Evolutionary conservation across 2,797 vertebrate species (phyloP), one percentile per base, ranked within the genome.

Genomic region (Gambusia yucatana): DNA sequence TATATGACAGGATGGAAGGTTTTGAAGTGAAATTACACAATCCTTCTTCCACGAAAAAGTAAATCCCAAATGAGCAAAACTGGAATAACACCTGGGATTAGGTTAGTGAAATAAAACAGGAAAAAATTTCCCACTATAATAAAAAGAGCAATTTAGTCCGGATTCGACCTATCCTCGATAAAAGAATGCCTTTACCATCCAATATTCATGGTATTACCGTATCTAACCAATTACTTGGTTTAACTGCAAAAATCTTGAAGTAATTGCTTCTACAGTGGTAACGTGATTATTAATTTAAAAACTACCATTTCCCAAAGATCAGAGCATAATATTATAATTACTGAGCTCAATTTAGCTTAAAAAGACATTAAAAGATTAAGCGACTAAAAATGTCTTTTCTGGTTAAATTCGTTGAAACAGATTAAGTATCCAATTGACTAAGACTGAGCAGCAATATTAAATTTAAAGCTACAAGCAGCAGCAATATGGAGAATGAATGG

Each of bases 281-380:
- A 36, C 77, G 71, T 72, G 75, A 82, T 75, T 50, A 77, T 84
- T 69, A 77, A 65, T 74, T 81, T 80, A 79, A 43, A 83, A 87
- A 84, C 70, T 47, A 65, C 17, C 63, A 25, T 73, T 85, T 81
- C 70, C 80, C 80, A 70, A 82, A 86, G 67, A 85, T 20, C 75
- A 86, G 69, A 76, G 77, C 16, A 73, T 48, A 57, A 50, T 43
- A 43, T 69, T 69, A 43, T 69, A 69, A 69, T 69, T 69, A 69
- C 17, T 43, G 22, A 72, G 77, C 75, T 78, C 59, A 82, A 82
- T 76, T 52, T 63, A 73, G 47, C 73, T 77, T 86, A 77, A 78
- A 77, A 83, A 79, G 63, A 65, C 46, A 76, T 77, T 84, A 83
- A 85, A 81, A 78, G 63, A 79, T 74, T 80, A 86, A 89, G 70